Evolutionary conservation across 2,888 invertebrate species (phyloP).

Genomic region (Boloria selene): DNA sequence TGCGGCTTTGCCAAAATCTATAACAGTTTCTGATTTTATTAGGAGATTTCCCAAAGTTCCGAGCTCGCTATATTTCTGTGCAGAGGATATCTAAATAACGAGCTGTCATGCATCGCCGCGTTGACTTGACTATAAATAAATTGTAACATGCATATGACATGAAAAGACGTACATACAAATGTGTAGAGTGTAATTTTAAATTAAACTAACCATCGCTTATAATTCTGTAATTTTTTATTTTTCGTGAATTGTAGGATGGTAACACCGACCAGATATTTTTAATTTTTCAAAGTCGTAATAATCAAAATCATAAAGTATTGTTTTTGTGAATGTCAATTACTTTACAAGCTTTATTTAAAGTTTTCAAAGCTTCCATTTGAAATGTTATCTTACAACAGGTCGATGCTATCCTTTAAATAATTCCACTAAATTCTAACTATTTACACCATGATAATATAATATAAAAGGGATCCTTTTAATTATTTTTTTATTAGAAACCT

Average conservation of each 20-base stretch:
- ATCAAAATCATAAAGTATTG: too few species aligned
- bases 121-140: constrained; percentile 41
- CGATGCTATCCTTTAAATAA: too few species aligned
- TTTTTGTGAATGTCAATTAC: too few species aligned
- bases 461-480: too few species aligned
- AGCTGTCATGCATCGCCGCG: constrained; percentile 37
- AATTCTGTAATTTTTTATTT: background rate
- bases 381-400: too few species aligned
- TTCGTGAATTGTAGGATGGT: too few species aligned
- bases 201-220: constrained; percentile 21
- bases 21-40: constrained; percentile 43
- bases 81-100: constrained; percentile 39
- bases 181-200: constrained; percentile 36
- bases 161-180: constrained; percentile 25
- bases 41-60: constrained; percentile 42
- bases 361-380: too few species aligned
- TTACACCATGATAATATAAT: too few species aligned
- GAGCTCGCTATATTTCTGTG: constrained; percentile 42
- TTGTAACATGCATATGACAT: constrained; percentile 37
- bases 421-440: too few species aligned
- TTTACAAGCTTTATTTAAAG: too few species aligned
- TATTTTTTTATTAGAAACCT: too few species aligned
- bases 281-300: background rate
- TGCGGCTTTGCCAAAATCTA: constrained; percentile 42
- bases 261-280: background rate